These are phyloP conservation scores for Cyaniris semiargus DNA, from an alignment of 2,888 invertebrate genomes.

Conservation along the genomic window DNA sequence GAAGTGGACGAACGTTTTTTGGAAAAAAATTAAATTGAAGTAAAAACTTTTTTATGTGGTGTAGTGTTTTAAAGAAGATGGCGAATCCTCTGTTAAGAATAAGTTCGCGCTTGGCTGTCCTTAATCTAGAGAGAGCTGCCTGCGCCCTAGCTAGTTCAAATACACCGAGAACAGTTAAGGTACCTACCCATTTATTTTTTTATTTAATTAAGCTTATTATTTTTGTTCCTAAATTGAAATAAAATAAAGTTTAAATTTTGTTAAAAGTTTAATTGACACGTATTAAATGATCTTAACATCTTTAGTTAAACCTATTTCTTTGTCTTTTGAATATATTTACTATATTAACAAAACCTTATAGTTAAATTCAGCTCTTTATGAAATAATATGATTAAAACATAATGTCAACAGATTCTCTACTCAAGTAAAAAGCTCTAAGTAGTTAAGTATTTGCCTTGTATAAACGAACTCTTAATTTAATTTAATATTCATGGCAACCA, in stretches of 20 bases:
- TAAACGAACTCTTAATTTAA: not conserved
- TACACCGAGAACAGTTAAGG: conserved; percentile 64
- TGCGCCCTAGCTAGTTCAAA: conserved; percentile 50
- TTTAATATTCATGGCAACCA: not conserved
- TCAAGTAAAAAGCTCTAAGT: not conserved
- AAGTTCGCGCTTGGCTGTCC: conserved; percentile 59
- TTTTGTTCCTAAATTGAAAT: no score
- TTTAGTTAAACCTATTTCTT: no score
- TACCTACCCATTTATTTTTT: conserved; percentile 44
- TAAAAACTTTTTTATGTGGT: conserved; percentile 1
- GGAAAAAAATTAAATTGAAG: not conserved
- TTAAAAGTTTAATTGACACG: no score
- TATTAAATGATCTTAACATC: no score
- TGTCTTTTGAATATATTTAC: no score
- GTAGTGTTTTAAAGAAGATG: conserved; percentile 54
- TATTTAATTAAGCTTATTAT: no score
- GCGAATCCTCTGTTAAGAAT: conserved; percentile 70
- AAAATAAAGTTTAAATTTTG: no score
- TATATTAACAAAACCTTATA: no score
- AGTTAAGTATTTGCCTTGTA: not conserved
- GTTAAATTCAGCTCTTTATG: no score
- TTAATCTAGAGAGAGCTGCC: conserved; percentile 63
- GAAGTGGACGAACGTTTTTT: not conserved
- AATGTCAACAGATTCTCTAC: no score
- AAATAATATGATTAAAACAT: no score